Percentiles rank a stretch among this genome's conserved stretches.
phyloP scores from a whole-genome alignment of 2,113 vertebrate genomes.

The Takifugu bimaculatus region DNA sequence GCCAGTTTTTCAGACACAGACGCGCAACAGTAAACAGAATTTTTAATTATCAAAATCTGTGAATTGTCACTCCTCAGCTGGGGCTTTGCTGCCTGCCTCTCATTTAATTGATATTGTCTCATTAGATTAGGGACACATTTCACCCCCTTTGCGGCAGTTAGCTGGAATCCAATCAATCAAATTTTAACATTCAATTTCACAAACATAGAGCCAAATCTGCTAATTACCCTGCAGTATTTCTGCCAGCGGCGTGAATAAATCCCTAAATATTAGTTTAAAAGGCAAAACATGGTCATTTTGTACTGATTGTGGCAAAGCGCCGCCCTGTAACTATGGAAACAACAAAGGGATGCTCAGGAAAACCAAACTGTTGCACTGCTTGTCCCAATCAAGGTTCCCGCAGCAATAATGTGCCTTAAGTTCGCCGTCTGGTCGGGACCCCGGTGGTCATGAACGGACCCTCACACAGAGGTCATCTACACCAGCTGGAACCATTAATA shows the following conservation, averaged over 20 bases:
- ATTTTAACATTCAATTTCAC: too few species aligned
- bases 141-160: too few species aligned
- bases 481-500: conserved; percentile 17
- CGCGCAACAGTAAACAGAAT: too few species aligned
- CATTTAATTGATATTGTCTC: too few species aligned
- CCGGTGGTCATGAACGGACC: conserved; percentile 47
- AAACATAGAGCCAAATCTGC: too few species aligned
- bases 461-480: conserved; percentile 57
- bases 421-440: conserved; percentile 26
- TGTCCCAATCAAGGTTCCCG: conserved; percentile 39
- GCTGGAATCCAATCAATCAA: too few species aligned
- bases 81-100: too few species aligned
- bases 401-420: conserved; percentile 3
- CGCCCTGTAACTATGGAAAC: conserved; percentile 47
- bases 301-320: conserved; percentile 53
- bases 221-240: too few species aligned
- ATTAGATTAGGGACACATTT: too few species aligned
- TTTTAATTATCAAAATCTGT: too few species aligned
- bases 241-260: conserved; percentile 32
- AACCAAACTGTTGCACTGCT: conserved; percentile 36
- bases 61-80: too few species aligned
- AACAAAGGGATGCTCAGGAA: conserved; percentile 25
- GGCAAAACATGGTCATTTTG: conserved; percentile 63
- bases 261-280: conserved; percentile 74
- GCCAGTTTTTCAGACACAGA: too few species aligned